Percentiles rank a stretch among this genome's conserved stretches.
These are phyloP conservation scores for Drosophila willistoni DNA, from an alignment of 1,140 invertebrate genomes.

Conservation along the genomic window DNA sequence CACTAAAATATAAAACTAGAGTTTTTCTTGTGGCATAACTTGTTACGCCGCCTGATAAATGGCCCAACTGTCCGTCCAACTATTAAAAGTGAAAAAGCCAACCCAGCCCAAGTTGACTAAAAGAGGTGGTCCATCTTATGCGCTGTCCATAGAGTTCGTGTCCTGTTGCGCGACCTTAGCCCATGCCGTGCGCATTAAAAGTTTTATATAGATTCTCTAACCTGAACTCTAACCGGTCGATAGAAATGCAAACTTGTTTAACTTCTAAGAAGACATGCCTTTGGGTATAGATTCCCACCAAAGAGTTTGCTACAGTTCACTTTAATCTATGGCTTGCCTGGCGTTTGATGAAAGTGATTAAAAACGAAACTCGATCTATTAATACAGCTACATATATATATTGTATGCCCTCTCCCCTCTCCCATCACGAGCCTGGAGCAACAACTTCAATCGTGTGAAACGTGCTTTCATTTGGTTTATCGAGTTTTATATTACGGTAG, in stretches of 20 bases:
- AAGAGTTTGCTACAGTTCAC: conserved; percentile 1
- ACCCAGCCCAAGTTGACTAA: not conserved
- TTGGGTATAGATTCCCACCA: conserved; percentile 20
- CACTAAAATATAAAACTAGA: conserved; percentile 60
- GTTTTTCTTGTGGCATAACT: conserved; percentile 63
- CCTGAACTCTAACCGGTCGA: conserved; percentile 47
- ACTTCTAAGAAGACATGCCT: conserved; percentile 33
- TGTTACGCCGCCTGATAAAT: conserved; percentile 74
- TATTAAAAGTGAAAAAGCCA: conserved; percentile 31
- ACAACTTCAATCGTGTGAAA: conserved; percentile 52
- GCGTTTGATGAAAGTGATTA: conserved; percentile 65
- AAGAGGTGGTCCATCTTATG: conserved; percentile 18
- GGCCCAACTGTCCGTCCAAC: conserved; percentile 39
- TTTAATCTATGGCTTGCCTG: conserved; percentile 55
- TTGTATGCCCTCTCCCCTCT: not conserved
- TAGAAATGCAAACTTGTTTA: conserved; percentile 67
- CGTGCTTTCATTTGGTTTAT: conserved; percentile 62
- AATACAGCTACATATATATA: not conserved
- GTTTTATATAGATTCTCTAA: conserved; percentile 53
- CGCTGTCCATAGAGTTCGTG: not conserved
- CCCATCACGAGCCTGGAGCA: conserved; percentile 20
- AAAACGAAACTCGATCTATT: conserved; percentile 41
- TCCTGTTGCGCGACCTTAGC: conserved; percentile 60
- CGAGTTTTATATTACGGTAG: conserved; percentile 31
- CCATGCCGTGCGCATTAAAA: conserved; percentile 52